Conservation (phyloP, 1,140 invertebrate genomes). For the Carposina sasakii region DNA sequence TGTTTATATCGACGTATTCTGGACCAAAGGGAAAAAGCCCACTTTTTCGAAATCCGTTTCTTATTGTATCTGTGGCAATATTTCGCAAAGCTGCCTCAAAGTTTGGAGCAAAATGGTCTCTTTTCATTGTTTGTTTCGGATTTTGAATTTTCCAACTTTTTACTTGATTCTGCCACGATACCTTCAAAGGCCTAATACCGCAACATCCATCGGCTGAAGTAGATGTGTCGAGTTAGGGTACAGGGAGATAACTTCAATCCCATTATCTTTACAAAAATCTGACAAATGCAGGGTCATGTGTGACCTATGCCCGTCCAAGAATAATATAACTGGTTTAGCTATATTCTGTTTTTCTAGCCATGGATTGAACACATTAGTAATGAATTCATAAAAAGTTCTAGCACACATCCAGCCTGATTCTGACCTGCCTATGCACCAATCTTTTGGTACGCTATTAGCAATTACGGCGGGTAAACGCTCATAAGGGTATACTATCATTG, state of each 20-base stretch:
- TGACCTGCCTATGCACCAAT: too few relatives aligned
- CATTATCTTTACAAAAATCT: slow-evolving; percentile 31
- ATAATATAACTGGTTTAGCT: slow-evolving; percentile 34
- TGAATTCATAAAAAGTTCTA: slow-evolving; percentile 36
- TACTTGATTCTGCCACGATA: slow-evolving; percentile 33
- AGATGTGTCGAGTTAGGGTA: slow-evolving; percentile 45
- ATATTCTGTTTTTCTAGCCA: slow-evolving; percentile 26
- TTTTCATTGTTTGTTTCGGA: slow-evolving; percentile 11
- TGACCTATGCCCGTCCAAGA: slow-evolving; percentile 44
- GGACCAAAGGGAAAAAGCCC: slow-evolving; percentile 15
- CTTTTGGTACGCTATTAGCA: too few relatives aligned
- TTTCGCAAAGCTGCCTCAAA: slow-evolving; percentile 10
- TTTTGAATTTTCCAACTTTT: slow-evolving; percentile 23
- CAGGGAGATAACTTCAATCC: slow-evolving; percentile 37
- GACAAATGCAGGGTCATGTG: slow-evolving; percentile 31
- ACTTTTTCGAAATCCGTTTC: slow-evolving; percentile 12
- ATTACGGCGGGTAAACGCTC: too few relatives aligned
- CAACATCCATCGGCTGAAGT: slow-evolving; percentile 46
- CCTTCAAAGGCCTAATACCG: slow-evolving; percentile 37
- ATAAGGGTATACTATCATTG: background rate
- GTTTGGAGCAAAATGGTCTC: slow-evolving; percentile 25
- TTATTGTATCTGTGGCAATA: slow-evolving; percentile 8
- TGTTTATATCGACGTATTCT: too few relatives aligned
- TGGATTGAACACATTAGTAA: slow-evolving; percentile 2
- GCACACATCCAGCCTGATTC: slow-evolving; percentile 44